A percentile compares a stretch with the other conserved stretches of the same genome.
Evolutionary conservation across 1,140 invertebrate species (phyloP).

Genomic region (Achroia grisella): DNA sequence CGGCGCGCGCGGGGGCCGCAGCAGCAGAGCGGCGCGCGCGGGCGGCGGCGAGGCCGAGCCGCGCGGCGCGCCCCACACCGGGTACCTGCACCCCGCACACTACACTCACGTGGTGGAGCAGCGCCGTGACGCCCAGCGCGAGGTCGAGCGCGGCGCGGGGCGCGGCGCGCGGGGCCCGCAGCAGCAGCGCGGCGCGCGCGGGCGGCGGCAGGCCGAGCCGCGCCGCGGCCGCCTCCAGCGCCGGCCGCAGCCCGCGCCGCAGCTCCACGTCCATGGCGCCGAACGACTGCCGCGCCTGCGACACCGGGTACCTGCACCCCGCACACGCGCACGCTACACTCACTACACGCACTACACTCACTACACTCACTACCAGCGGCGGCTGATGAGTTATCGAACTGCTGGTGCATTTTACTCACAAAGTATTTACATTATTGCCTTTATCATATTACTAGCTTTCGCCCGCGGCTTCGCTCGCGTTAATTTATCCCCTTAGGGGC

Average conservation of each 20-base stretch:
- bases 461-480: no score
- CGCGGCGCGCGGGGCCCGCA: constrained; percentile 87
- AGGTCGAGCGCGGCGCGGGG: constrained; percentile 90
- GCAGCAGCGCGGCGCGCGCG: constrained; percentile 85
- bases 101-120: constrained; percentile 81
- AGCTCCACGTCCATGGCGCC: constrained; percentile 90
- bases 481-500: no score
- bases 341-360: no score
- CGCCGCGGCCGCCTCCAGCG: constrained; percentile 85
- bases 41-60: constrained; percentile 86
- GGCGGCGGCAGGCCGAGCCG: constrained; percentile 79
- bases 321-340: no score
- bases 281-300: constrained; percentile 90
- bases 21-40: constrained; percentile 83
- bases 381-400: no score
- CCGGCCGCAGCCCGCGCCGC: constrained; percentile 83
- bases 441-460: no score
- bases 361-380: no score
- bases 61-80: no score
- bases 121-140: constrained; percentile 85
- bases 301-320: constrained; percentile 81
- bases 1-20: constrained; percentile 86
- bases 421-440: no score
- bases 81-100: constrained; percentile 85
- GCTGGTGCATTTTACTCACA: no score